Percentiles rank a stretch among this genome's conserved stretches.
Conservation (phyloP, 1,140 invertebrate species). For the Pygmarrhopalites habei region DNA sequence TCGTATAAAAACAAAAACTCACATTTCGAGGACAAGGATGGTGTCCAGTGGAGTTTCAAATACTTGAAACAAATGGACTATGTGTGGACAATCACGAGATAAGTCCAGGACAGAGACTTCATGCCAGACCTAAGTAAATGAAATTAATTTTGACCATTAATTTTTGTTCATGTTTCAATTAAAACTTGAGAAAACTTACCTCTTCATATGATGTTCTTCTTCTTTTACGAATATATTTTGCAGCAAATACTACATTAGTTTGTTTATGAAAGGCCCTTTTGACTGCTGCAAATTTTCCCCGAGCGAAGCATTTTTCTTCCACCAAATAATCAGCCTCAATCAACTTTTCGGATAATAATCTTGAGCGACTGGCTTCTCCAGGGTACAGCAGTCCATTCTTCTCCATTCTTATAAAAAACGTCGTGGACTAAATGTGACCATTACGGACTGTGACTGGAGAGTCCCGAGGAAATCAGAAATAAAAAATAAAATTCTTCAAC, state of each 20-base stretch:
- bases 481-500: too few species aligned
- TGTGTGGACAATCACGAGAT: slow-evolving; percentile 37
- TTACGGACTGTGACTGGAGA: too few species aligned
- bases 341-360: slow-evolving; percentile 21
- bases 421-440: too few species aligned
- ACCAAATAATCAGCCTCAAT: slow-evolving; percentile 32
- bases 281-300: slow-evolving; percentile 38
- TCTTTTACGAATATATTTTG: slow-evolving; percentile 38
- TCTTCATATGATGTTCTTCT: slow-evolving; percentile 35
- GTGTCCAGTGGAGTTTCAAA: slow-evolving; percentile 39
- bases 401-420: too few species aligned
- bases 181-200: slow-evolving; percentile 12
- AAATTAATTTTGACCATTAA: background rate
- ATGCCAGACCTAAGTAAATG: slow-evolving; percentile 36
- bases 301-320: too few species aligned
- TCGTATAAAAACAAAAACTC: too few species aligned
- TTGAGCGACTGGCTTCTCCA: slow-evolving; percentile 22
- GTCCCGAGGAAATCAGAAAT: too few species aligned
- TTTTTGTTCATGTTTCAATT: background rate
- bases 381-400: slow-evolving; percentile 28
- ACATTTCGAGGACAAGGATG: slow-evolving; percentile 38
- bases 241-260: slow-evolving; percentile 30
- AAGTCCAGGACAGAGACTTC: slow-evolving; percentile 35
- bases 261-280: slow-evolving; percentile 26
- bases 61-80: slow-evolving; percentile 37